Evolutionary conservation across 2,888 invertebrate species (phyloP).

Genomic region (Cryptosula pallasiana): DNA sequence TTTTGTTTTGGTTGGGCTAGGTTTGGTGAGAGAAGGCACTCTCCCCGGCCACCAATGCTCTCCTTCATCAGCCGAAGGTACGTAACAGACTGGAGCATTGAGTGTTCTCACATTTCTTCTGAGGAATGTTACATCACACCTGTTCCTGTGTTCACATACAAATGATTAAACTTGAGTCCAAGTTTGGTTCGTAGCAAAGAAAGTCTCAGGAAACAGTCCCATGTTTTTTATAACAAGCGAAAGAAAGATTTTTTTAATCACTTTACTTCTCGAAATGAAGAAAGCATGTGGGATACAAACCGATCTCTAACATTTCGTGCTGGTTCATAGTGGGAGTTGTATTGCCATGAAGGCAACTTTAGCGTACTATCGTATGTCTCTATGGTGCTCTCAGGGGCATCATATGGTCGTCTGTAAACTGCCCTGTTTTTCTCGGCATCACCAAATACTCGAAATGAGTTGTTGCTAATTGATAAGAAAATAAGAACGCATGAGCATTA

Average conservation of each 20-base stretch:
- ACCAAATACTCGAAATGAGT: constrained; percentile 18
- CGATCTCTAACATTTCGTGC: constrained; percentile 18
- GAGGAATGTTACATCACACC: constrained; percentile 28
- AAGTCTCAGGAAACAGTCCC: too few species aligned
- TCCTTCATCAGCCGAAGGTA: constrained; percentile 36
- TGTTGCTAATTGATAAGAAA: not conserved
- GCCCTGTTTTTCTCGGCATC: not conserved
- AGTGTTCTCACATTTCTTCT: constrained; percentile 43
- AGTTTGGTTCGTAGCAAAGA: too few species aligned
- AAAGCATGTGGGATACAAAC: too few species aligned
- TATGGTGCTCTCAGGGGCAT: not conserved
- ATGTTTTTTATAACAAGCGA: too few species aligned
- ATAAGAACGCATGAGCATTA: not conserved
- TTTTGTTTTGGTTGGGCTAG: not conserved
- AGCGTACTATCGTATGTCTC: constrained; percentile 14
- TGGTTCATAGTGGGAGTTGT: constrained; percentile 22
- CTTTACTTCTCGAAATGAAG: too few species aligned
- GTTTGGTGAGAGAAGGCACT: not conserved
- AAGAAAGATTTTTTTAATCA: too few species aligned
- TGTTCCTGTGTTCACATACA: not conserved
- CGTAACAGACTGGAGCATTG: constrained; percentile 48
- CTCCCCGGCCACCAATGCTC: constrained; percentile 43
- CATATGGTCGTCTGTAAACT: not conserved
- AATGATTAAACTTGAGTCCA: too few species aligned
- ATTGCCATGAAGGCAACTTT: constrained; percentile 16